Evolutionary conservation across 2,888 invertebrate species (phyloP).

Genomic region (Netelia melanura): DNA sequence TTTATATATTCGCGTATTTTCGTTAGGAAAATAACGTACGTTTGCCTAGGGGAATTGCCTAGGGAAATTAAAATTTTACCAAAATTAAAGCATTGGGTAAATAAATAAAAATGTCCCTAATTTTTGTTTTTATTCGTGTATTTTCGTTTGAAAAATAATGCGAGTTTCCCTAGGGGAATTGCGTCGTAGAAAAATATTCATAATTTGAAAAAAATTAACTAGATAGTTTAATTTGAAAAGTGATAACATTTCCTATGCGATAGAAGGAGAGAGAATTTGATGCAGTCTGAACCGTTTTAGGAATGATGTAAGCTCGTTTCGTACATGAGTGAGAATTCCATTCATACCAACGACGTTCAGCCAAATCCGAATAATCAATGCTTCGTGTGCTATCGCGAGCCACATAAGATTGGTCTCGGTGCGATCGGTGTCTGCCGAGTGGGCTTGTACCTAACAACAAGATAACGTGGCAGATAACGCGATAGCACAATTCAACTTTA

Average conservation of each 20-base stretch:
- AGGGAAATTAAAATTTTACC: too few relatives aligned
- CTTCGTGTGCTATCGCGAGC: neutral
- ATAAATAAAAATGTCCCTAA: too few relatives aligned
- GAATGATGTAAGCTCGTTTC: neutral
- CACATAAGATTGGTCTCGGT: neutral
- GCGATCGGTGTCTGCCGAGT: neutral
- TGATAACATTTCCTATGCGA: neutral
- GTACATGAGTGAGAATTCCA: neutral
- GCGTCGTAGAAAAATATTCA: too few relatives aligned
- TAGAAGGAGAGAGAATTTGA: neutral
- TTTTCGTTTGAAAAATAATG: neutral
- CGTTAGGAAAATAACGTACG: too few relatives aligned
- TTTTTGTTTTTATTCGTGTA: too few relatives aligned
- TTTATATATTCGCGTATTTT: too few relatives aligned
- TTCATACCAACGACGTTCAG: neutral
- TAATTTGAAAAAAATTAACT: too few relatives aligned
- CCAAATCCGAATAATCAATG: neutral
- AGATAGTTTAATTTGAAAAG: neutral
- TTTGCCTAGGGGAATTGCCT: too few relatives aligned
- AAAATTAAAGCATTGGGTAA: too few relatives aligned
- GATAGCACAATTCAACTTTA: neutral
- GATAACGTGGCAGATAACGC: constrained; percentile 21
- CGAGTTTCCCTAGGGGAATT: neutral
- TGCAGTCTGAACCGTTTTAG: neutral
- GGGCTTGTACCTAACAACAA: neutral